Base-by-base conservation (phyloP, 2,113 vertebrate species). In the Saccopteryx leptura region DNA sequence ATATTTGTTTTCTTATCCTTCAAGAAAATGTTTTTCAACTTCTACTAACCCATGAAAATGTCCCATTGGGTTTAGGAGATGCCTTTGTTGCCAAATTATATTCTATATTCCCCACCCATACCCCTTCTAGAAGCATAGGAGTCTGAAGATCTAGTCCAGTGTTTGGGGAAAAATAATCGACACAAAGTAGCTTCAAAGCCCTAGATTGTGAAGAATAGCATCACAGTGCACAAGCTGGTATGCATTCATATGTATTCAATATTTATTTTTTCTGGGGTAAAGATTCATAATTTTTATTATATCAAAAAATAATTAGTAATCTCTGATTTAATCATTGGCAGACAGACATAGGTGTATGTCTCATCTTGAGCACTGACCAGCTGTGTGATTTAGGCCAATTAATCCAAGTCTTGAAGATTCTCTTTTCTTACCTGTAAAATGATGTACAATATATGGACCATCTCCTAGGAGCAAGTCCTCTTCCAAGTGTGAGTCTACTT, bases 391-490 rank as follows among this genome's bases (percentile, higher is more conserved):
- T 96, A 31, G 21, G 33, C 39, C n/a, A 84, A 39, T 74, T 63
- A 81, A 23, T 89, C 80, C 58, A 78, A 83, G 21, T 63, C 71
- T 81, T 72, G 17, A 68, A 87, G 63, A 19, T 60, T 90, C 52
- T 84, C n/a, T 33, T 79, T 90, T 86, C 66, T 94, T 82, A 69
- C 63, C 68, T 75, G 33, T 84, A 65, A 91, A 88, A 82, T 83
- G 28, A 4, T 46, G 9, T 28, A 66, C 65, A 66, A 26, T 26
- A 18, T 65, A 78, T 33, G 46, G 24, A 33, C 46, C 19, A 61
- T 66, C 24, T 86, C 19, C 14, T 72, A 75, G 3, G 33, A 92
- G 75, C 93, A 54, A 21, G 54, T 83, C 69, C 33, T 71, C 52
- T 26, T 65, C 9, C 61, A 18, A 91, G 60, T 54, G 12, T 80